These are phyloP conservation scores for Saccostrea echinata DNA, from an alignment of 1,140 invertebrate genomes.

Conservation along the genomic window DNA sequence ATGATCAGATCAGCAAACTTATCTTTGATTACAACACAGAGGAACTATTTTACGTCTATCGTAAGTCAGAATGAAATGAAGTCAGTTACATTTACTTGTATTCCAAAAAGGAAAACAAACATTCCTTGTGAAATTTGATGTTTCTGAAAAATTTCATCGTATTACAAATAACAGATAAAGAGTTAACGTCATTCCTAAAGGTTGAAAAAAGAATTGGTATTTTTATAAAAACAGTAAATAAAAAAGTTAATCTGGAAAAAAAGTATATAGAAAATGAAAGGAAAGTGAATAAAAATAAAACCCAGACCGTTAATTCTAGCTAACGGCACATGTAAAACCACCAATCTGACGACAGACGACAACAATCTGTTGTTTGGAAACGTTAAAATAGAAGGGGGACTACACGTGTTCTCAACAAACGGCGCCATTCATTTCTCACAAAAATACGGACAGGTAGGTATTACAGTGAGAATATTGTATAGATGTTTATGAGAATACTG, in stretches of 20 bases:
- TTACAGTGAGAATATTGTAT: no score
- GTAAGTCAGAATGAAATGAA: constrained; percentile 43
- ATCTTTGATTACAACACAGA: constrained; percentile 60
- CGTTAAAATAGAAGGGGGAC: neutral
- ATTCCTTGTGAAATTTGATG: no score
- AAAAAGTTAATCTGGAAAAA: neutral
- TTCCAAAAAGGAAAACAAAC: no score
- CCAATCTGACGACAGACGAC: constrained; percentile 49
- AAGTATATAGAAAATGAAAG: neutral
- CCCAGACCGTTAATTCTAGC: constrained; percentile 27
- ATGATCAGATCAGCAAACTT: constrained; percentile 42
- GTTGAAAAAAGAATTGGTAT: no score
- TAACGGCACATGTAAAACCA: constrained; percentile 26
- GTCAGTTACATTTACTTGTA: no score
- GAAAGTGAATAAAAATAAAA: neutral
- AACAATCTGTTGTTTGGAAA: constrained; percentile 57
- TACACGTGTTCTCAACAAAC: constrained; percentile 54
- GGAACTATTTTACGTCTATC: constrained; percentile 54
- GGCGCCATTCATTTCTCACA: constrained; percentile 55
- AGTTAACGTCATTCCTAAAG: no score
- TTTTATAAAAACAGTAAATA: no score
- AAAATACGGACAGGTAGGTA: neutral
- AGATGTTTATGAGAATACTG: no score
- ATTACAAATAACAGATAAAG: no score
- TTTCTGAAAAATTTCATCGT: no score